Evolutionary conservation across 2,888 invertebrate genomes (phyloP), one percentile per base, ranked within the genome.

Genomic region (Noctua fimbriata): DNA sequence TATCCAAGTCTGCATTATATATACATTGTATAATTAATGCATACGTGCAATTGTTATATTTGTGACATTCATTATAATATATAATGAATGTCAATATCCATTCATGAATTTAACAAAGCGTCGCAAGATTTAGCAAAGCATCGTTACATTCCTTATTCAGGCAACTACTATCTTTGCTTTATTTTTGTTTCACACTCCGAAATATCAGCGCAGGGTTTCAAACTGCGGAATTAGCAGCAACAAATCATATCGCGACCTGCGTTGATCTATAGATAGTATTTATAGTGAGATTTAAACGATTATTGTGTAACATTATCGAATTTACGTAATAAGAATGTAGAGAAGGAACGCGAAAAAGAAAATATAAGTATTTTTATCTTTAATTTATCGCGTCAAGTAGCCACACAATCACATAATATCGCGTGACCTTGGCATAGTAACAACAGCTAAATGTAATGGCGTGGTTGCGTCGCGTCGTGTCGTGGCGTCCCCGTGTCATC

Each of bases 351-450:
- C 55, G 55, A 76, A 79, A 87, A 83, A 83, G 84, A 87, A 87
- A 87, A 86, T 82, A 84, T 82, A 88, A 82, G 78, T 87, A 90
- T 91, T 92, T 91, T 89, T 91, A 90, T 91, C 88, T 90, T 88
- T 90, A 91, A 92, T 92, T 91, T 93, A 93, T 93, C 91, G 91
- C 88, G 89, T 90, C 89, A 91, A 91, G 91, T 89, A 90, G 90
- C 91, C 89, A 91, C 90, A 92, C 91, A 92, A 93, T 93, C 93
- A 91, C 92, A 92, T 91, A 94, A 94, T 91, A 91, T 90, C 88
- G 89, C 83, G 82, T 90, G 95, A 93, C 95, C 95, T 95, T 95
- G 95, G 94, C 94, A 93, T 93, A 93, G 92, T 94, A 91, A 91
- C 91, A 87, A 86, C 87, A 86, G 85, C 89, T 87, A 90, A 91